Conservation (phyloP, 2,113 vertebrate genomes). For the Aptenodytes patagonicus region DNA sequence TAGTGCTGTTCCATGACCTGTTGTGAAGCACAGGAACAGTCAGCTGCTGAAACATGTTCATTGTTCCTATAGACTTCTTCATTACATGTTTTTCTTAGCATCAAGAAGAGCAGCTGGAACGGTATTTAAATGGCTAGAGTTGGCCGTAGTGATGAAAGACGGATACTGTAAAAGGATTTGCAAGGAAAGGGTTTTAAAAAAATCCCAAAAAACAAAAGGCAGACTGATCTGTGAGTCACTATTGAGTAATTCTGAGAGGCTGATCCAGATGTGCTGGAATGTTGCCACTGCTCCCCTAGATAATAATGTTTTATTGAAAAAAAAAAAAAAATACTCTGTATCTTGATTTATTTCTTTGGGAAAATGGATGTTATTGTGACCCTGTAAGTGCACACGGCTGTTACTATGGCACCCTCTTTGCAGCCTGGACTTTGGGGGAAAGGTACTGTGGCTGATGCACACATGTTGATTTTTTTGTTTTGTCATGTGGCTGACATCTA, state of each 20-base stretch:
- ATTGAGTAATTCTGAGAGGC: background rate
- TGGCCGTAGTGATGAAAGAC: background rate
- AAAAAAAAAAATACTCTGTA: background rate
- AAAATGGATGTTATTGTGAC: background rate
- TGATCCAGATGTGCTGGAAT: constrained; percentile 24
- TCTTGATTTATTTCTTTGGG: constrained; percentile 21
- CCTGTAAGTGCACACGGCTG: background rate
- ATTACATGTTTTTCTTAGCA: background rate
- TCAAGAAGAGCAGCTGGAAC: background rate
- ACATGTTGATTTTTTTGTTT: background rate
- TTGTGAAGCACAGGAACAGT: background rate
- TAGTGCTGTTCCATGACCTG: background rate
- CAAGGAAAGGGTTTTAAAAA: background rate
- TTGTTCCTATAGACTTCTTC: background rate
- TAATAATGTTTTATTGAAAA: background rate
- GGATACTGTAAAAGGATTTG: background rate
- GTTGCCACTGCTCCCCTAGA: background rate
- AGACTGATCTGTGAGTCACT: background rate
- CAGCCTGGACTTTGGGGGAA: background rate
- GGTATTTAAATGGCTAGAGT: background rate
- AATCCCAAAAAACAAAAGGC: background rate
- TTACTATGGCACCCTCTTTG: background rate
- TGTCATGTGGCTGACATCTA: background rate
- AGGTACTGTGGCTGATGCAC: background rate
- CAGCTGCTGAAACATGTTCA: background rate